A percentile compares a stretch with the other conserved stretches of the same genome.
These are phyloP conservation scores for Nebria brevicollis DNA, from an alignment of 2,888 invertebrate genomes.

Conservation along the genomic window DNA sequence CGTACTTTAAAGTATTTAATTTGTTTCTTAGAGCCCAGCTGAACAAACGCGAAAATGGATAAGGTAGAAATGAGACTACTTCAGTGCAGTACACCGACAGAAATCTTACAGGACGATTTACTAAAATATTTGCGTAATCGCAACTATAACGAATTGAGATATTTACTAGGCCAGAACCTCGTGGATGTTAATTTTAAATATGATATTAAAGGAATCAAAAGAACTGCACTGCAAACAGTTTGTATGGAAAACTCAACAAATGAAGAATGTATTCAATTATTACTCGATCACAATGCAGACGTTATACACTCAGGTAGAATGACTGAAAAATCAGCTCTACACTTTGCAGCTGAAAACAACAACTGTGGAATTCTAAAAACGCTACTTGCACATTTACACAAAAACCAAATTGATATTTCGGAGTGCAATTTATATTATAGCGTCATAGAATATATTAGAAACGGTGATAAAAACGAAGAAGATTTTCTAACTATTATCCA, in stretches of 20 bases:
- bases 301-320: conserved; percentile 69
- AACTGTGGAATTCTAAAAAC: conserved; percentile 61
- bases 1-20: too few species aligned
- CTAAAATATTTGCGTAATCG: conserved; percentile 66
- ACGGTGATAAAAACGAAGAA: conserved; percentile 17
- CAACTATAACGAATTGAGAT: conserved; percentile 66
- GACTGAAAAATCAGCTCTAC: conserved; percentile 71
- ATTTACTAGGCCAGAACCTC: conserved; percentile 63
- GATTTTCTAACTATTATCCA: conserved; percentile 61
- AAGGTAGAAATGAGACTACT: conserved; percentile 28
- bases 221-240: conserved; percentile 62
- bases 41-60: conserved; percentile 19
- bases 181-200: conserved; percentile 68
- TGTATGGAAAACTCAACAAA: conserved; percentile 64
- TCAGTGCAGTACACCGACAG: conserved; percentile 19
- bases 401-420: conserved; percentile 37
- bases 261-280: conserved; percentile 67
- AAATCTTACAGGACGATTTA: conserved; percentile 56
- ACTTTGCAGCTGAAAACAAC: conserved; percentile 71
- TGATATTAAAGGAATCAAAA: conserved; percentile 66
- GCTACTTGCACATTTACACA: conserved; percentile 62
- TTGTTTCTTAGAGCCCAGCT: too few species aligned
- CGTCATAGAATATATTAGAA: conserved; percentile 24
- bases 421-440: conserved; percentile 23
- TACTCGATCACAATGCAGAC: conserved; percentile 71